Evolutionary conservation across 1,140 invertebrate species (phyloP).

Genomic region (Drosophila littoralis): DNA sequence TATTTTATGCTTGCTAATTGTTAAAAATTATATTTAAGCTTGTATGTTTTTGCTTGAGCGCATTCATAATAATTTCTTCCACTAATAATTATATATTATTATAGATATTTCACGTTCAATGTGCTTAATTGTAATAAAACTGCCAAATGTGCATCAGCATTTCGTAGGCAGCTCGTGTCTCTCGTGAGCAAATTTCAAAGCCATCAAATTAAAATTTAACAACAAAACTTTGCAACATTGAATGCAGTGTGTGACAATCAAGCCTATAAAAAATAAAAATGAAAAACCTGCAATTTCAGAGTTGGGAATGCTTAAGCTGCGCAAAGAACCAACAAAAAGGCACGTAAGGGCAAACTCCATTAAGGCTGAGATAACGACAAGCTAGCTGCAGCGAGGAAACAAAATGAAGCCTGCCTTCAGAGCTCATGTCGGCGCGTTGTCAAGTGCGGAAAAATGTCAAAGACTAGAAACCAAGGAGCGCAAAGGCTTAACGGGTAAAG

Average conservation of each 20-base stretch:
- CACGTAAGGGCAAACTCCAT: constrained; percentile 1
- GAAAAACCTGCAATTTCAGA: not conserved
- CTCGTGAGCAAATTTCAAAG: too few species aligned
- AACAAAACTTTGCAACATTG: not conserved
- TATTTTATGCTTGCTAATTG: too few species aligned
- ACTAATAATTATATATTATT: too few species aligned
- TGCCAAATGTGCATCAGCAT: not conserved
- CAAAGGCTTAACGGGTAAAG: constrained; percentile 13
- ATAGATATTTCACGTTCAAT: too few species aligned
- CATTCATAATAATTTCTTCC: too few species aligned
- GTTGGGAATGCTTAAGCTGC: too few species aligned
- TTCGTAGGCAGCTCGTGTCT: not conserved
- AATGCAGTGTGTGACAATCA: too few species aligned
- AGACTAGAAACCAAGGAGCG: not conserved
- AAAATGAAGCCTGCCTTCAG: constrained; percentile 2
- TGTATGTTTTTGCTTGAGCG: too few species aligned
- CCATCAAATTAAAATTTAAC: too few species aligned
- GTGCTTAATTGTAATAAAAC: not conserved
- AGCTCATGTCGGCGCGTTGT: constrained; percentile 1
- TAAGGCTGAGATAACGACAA: not conserved
- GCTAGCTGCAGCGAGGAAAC: not conserved
- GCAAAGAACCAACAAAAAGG: not conserved
- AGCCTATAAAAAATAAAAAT: not conserved
- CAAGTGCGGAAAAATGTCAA: constrained; percentile 1
- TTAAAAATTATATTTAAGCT: too few species aligned